Percentiles rank a stretch among this genome's conserved stretches.
Conservation (phyloP, 2,113 vertebrate species). For the Dicentrarchus labrax region DNA sequence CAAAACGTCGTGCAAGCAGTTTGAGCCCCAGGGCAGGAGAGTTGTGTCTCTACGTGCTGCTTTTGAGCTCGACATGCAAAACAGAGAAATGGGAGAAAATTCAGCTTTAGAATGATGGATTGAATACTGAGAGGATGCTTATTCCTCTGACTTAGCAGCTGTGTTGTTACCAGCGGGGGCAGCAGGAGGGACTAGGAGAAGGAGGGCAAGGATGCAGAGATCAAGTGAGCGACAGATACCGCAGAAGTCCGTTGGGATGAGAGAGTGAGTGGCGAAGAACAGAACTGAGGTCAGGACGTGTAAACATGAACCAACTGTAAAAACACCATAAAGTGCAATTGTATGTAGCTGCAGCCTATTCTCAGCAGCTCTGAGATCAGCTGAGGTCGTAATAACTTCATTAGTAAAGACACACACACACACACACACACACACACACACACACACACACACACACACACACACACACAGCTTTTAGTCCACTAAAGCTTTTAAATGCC, state of each 20-base stretch:
- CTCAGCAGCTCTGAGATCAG: slow-evolving; percentile 54
- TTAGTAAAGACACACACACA: slow-evolving; percentile 57
- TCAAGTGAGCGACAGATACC: slow-evolving; percentile 6
- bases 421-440: slow-evolving; percentile 32
- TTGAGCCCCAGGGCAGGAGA: slow-evolving; percentile 36
- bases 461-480: slow-evolving; percentile 66
- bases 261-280: neutral
- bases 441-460: slow-evolving; percentile 32
- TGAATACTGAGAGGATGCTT: neutral
- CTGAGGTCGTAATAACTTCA: slow-evolving; percentile 62
- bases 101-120: neutral
- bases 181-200: slow-evolving; percentile 5
- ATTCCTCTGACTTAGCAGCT: slow-evolving; percentile 30
- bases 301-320: neutral
- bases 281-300: neutral
- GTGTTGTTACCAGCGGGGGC: slow-evolving; percentile 12
- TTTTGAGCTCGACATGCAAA: slow-evolving; percentile 34
- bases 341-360: slow-evolving; percentile 17
- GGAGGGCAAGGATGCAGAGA: neutral
- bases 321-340: slow-evolving; percentile 3
- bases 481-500: slow-evolving; percentile 60
- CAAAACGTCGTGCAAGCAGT: slow-evolving; percentile 48
- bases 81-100: slow-evolving; percentile 7
- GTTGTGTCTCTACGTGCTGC: slow-evolving; percentile 28
- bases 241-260: slow-evolving; percentile 8